phyloP scores from a whole-genome alignment of 2,888 invertebrate genomes.

The Andrena marginata region DNA sequence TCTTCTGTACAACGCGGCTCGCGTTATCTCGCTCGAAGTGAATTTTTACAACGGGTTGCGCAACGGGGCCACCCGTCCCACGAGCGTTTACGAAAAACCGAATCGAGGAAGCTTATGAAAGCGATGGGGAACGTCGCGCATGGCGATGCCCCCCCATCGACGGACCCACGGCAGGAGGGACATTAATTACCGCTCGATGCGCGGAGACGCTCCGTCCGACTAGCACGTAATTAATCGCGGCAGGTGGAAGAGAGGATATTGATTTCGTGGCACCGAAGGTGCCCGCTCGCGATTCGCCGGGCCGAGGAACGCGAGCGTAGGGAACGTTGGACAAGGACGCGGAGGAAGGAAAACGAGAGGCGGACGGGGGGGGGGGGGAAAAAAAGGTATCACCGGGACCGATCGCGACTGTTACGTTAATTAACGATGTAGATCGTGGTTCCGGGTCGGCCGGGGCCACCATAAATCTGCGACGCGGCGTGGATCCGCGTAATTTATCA shows the following conservation, averaged over 20 bases:
- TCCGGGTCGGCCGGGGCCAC: constrained; percentile 46
- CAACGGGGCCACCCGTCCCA: neutral
- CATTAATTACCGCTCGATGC: constrained; percentile 69
- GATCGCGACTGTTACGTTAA: constrained; percentile 57
- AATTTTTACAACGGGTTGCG: constrained; percentile 1
- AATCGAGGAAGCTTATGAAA: constrained; percentile 5
- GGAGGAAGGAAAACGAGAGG: neutral
- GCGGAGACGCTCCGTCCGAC: constrained; percentile 52
- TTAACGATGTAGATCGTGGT: constrained; percentile 61
- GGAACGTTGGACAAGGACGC: neutral
- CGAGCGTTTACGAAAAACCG: constrained; percentile 15
- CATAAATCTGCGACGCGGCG: constrained; percentile 45
- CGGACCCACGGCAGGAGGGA: constrained; percentile 28
- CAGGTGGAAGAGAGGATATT: constrained; percentile 66
- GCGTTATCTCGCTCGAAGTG: neutral
- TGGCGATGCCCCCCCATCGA: neutral
- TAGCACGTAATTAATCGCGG: constrained; percentile 63
- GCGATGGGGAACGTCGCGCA: neutral
- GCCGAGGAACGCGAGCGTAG: neutral
- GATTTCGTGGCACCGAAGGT: constrained; percentile 47
- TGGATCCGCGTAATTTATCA: constrained; percentile 52
- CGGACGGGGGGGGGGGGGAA: neutral
- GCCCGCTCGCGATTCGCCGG: constrained; percentile 18
- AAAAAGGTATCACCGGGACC: constrained; percentile 35
- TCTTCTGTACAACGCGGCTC: too few relatives aligned